Evolutionary conservation across 2,888 invertebrate genomes (phyloP), one percentile per base, ranked within the genome.

Genomic region (Acanthosepion esculentum): DNA sequence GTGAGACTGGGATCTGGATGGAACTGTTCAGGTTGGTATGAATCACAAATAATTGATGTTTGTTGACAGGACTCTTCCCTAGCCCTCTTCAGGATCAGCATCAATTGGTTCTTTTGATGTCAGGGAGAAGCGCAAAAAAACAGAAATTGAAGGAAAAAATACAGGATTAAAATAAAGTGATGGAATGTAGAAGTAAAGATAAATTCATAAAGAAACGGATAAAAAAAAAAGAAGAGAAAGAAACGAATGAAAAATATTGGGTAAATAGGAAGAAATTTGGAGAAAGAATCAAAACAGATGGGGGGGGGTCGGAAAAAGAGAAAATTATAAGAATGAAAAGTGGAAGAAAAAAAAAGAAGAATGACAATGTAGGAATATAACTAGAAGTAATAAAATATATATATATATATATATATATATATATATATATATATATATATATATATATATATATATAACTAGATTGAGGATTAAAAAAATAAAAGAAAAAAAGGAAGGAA

Each of bases 11-110:
- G n/a, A 78, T 78, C 78, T 78, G n/a, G 78, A 78, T 78, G 78
- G 78, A 78, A 78, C 78, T n/a, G 78, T 78, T n/a, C n/a, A n/a
- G 15, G n/a, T 78, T 78, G n/a, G 78, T 4, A 78, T 78, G 78
- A 78, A n/a, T 78, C 78, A 78, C 78, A 78, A 78, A 78, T 78
- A 78, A 78, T 78, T 78, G 78, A 78, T 78, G 78, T 78, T n/a
- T 78, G 78, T 78, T 78, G 78, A 78, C 78, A 78, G n/a, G n/a
- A 78, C 23, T 12, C n/a, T n/a, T 78, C 15, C 4, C 78, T 78
- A n/a, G 33, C 33, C 78, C 78, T 78, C 78, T n/a, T 78, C 78
- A 29, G 78, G n/a, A 78, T 78, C 78, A 78, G 78, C n/a, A 78
- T 78, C 78, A 15, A 78, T 78, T 78, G 78, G 78, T 78, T n/a